These are phyloP conservation scores for Heliconius hermathena DNA, from an alignment of 1,140 invertebrate species.

Conservation along the genomic window DNA sequence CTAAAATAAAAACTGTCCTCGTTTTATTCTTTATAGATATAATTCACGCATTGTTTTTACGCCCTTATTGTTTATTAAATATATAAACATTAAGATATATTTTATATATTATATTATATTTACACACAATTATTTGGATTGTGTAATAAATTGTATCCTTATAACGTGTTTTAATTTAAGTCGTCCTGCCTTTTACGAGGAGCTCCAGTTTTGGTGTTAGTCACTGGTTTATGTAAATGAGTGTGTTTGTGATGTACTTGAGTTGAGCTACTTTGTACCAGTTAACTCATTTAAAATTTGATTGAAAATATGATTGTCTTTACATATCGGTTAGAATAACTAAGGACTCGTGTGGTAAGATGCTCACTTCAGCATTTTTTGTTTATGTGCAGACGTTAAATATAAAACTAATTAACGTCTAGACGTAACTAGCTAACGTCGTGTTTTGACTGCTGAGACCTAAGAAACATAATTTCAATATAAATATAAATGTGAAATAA, in stretches of 20 bases:
- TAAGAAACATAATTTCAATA: too few relatives aligned
- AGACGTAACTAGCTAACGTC: too few relatives aligned
- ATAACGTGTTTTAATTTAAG: not conserved
- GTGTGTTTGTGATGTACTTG: not conserved
- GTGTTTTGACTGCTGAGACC: too few relatives aligned
- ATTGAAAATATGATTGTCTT: not conserved
- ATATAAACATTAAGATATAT: not conserved
- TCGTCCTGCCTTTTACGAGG: not conserved
- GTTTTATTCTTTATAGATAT: too few relatives aligned
- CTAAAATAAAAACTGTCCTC: too few relatives aligned
- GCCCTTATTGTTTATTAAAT: not conserved
- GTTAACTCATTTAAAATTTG: not conserved
- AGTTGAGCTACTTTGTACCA: not conserved
- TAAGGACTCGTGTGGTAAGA: too few relatives aligned
- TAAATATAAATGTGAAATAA: too few relatives aligned
- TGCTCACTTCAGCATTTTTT: too few relatives aligned
- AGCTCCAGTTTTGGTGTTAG: constrained; percentile 2
- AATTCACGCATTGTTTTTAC: too few relatives aligned
- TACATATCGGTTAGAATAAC: not conserved
- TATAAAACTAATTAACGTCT: too few relatives aligned
- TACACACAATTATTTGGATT: not conserved
- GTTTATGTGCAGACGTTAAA: too few relatives aligned
- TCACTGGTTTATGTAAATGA: not conserved
- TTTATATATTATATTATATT: not conserved
- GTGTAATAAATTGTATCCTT: constrained; percentile 4